Evolutionary conservation across 1,140 invertebrate species (phyloP).

Genomic region (Pachyrhynchus sulphureomaculatus): DNA sequence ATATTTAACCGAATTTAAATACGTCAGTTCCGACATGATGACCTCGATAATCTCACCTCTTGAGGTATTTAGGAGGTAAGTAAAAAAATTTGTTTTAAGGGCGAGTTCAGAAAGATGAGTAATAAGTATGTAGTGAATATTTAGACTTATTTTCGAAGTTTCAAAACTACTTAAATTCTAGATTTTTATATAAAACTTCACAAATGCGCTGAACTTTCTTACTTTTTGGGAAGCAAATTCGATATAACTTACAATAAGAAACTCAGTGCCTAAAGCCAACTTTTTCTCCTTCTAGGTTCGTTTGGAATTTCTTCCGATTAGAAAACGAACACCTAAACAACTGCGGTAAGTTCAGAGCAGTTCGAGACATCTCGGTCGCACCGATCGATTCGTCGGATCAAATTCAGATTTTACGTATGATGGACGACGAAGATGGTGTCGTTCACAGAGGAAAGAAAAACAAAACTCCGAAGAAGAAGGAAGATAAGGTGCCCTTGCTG

Average conservation of each 20-base stretch:
- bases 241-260: background rate
- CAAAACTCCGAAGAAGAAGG: slow-evolving; percentile 55
- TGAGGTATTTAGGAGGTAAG: slow-evolving; percentile 72
- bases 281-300: slow-evolving; percentile 59
- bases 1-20: slow-evolving; percentile 72
- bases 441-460: slow-evolving; percentile 58
- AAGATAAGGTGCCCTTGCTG: slow-evolving; percentile 57
- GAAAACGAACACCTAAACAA: slow-evolving; percentile 95
- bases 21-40: slow-evolving; percentile 73
- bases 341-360: slow-evolving; percentile 90
- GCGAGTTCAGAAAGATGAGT: too few relatives aligned
- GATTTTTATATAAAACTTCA: too few relatives aligned
- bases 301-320: slow-evolving; percentile 94
- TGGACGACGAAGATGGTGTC: slow-evolving; percentile 71
- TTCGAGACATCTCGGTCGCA: slow-evolving; percentile 85
- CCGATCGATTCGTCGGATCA: slow-evolving; percentile 79
- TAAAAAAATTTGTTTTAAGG: too few relatives aligned
- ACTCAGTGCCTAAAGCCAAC: slow-evolving; percentile 35
- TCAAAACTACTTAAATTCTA: too few relatives aligned
- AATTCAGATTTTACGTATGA: slow-evolving; percentile 68
- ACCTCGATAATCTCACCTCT: slow-evolving; percentile 75
- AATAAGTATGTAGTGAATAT: too few relatives aligned
- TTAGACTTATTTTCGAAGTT: too few relatives aligned
- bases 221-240: background rate
- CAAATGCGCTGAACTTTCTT: too few relatives aligned